Conservation (phyloP, 2,113 vertebrate species). For the Prochilodus magdalenae region DNA sequence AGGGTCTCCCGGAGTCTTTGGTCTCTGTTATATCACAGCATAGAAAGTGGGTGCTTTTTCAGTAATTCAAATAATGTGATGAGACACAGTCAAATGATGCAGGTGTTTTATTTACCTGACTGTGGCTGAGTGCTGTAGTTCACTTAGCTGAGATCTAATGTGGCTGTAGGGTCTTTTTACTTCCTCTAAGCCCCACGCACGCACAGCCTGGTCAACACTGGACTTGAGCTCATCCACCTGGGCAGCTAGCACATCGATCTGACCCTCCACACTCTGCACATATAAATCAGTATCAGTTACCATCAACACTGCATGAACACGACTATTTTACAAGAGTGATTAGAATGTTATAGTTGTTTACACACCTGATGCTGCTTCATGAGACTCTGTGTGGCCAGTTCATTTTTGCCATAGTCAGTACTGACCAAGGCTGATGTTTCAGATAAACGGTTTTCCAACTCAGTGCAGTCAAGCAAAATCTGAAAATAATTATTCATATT, state of each 20-base stretch:
- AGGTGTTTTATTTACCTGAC: conserved; percentile 71
- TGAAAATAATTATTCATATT: conserved; percentile 53
- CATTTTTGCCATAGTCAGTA: conserved; percentile 79
- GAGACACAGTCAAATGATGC: not conserved
- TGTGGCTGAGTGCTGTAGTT: conserved; percentile 75
- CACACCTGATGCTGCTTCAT: conserved; percentile 85
- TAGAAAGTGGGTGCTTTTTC: not conserved
- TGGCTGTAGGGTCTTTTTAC: conserved; percentile 71
- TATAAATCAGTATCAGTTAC: not conserved
- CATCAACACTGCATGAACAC: not conserved
- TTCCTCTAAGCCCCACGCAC: conserved; percentile 68
- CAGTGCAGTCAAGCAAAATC: conserved; percentile 84
- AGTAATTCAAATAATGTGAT: not conserved
- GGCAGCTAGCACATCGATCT: conserved; percentile 68
- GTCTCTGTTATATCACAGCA: conserved; percentile 48
- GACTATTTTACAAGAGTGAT: not conserved
- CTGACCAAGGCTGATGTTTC: conserved; percentile 77
- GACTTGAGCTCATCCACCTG: conserved; percentile 68
- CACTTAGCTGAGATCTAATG: conserved; percentile 71
- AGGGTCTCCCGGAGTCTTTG: conserved; percentile 78
- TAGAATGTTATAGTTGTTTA: conserved; percentile 2
- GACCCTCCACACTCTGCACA: conserved; percentile 68
- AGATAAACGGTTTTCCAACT: conserved; percentile 81
- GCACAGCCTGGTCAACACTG: conserved; percentile 66
- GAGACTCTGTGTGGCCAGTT: conserved; percentile 77